Percentiles rank a stretch among this genome's conserved stretches.
phyloP scores from a whole-genome alignment of 2,888 invertebrate species.

The Gari tellinella region DNA sequence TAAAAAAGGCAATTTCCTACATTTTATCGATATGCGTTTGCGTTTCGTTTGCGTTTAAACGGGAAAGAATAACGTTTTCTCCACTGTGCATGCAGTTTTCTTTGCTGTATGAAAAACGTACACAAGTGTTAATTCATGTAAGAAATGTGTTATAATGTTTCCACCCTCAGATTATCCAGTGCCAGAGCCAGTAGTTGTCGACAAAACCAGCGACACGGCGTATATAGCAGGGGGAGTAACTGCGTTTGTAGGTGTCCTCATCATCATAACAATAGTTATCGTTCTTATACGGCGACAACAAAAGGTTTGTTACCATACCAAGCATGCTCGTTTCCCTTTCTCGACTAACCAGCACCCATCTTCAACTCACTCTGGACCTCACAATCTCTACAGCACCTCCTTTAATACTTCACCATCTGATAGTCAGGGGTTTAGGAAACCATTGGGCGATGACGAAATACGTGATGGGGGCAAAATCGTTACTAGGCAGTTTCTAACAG shows the following conservation, averaged over 20 bases:
- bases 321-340: conserved; percentile 36
- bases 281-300: conserved; percentile 27
- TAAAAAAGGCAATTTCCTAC: no score
- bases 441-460: background rate
- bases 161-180: background rate
- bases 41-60: no score
- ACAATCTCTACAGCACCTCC: background rate
- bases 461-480: background rate
- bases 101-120: no score
- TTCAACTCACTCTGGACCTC: background rate
- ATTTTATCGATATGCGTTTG: no score
- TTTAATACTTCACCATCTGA: background rate
- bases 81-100: no score
- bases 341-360: conserved; percentile 11
- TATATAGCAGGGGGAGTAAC: conserved; percentile 45
- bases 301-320: conserved; percentile 42
- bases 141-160: no score
- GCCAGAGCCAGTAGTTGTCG: conserved; percentile 7
- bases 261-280: conserved; percentile 27
- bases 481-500: conserved; percentile 37
- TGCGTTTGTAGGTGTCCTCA: conserved; percentile 24
- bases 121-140: no score
- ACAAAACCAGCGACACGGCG: conserved; percentile 12
- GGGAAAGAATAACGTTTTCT: no score
- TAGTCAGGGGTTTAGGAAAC: background rate